phyloP scores from a whole-genome alignment of 2,797 vertebrate genomes.

The Alosa sapidissima region DNA sequence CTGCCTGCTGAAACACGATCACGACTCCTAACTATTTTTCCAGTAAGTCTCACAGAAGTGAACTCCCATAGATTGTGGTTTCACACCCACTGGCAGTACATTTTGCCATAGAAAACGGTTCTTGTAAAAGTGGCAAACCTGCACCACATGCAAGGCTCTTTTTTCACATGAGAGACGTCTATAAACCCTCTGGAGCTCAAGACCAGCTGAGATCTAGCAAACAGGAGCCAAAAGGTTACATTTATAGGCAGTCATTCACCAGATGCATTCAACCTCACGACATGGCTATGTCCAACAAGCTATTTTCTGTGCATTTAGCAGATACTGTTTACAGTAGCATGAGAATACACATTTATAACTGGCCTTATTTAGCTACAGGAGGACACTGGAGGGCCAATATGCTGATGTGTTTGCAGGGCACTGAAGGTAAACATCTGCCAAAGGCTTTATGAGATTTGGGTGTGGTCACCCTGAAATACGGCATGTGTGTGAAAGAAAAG shows the following conservation, averaged over 20 bases:
- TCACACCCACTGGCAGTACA: slow-evolving; percentile 5
- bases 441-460: neutral
- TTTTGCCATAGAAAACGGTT: neutral
- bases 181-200: neutral
- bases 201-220: neutral
- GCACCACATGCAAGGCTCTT: slow-evolving; percentile 1
- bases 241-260: neutral
- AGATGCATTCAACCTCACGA: neutral
- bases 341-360: neutral
- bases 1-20: slow-evolving; percentile 44
- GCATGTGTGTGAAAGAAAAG: neutral
- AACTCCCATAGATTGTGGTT: neutral
- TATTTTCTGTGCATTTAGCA: neutral
- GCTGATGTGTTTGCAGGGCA: neutral
- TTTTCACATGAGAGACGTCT: neutral
- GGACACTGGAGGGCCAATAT: neutral
- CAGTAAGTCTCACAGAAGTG: neutral
- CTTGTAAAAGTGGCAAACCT: slow-evolving; percentile 22
- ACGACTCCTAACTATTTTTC: slow-evolving; percentile 10
- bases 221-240: neutral
- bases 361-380: neutral
- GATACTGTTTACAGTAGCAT: neutral
- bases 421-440: slow-evolving; percentile 4
- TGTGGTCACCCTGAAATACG: neutral
- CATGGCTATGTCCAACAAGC: neutral